Conservation (phyloP, 92 coral and sea anemone species). For the Siderastrea radians region DNA sequence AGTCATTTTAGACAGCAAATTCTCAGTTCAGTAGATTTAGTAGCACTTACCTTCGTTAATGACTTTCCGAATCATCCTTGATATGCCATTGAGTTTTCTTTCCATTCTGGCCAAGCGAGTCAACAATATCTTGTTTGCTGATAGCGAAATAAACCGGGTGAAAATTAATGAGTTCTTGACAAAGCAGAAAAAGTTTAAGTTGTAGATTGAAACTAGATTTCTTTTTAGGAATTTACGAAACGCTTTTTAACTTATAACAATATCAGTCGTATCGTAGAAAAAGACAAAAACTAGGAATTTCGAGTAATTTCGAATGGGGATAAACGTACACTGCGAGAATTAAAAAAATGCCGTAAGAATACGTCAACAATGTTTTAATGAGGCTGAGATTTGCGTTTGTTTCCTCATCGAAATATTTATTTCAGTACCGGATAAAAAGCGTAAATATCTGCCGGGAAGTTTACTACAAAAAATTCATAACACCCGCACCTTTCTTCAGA, state of each 20-base stretch:
- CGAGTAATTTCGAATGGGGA: no score
- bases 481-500: slow-evolving; percentile 17
- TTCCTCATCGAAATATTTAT: not conserved
- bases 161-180: not conserved
- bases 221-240: no score
- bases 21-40: not conserved
- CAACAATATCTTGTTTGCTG: slow-evolving; percentile 23
- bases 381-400: not conserved
- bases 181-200: not conserved
- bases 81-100: not conserved
- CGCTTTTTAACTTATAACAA: no score
- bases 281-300: no score
- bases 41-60: not conserved
- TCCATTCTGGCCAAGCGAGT: slow-evolving; percentile 24
- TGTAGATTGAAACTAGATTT: no score
- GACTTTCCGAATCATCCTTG: slow-evolving; percentile 26
- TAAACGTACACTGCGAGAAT: no score
- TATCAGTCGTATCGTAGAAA: no score
- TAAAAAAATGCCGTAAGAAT: no score
- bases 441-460: not conserved
- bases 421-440: not conserved
- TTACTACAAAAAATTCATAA: not conserved
- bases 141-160: not conserved
- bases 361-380: no score
- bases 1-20: not conserved